Base-by-base conservation (phyloP, 2,113 vertebrate species). In the Otus sunia region DNA sequence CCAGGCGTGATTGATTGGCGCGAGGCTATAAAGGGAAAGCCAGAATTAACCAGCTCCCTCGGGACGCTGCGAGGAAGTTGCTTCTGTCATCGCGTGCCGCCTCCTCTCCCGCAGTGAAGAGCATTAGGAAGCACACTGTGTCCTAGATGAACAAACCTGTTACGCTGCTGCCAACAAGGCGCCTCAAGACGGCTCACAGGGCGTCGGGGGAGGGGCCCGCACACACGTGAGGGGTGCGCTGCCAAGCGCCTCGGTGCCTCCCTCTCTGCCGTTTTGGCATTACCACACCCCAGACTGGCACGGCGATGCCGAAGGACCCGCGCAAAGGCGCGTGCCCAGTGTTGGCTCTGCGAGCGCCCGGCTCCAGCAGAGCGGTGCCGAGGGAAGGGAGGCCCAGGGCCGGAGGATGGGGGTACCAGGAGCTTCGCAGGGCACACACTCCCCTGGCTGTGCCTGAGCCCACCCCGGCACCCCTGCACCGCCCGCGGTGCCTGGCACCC, bases 51-150 rank as follows among this genome's bases (percentile, higher is more conserved):
- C 11, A 13, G 67, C 82, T 95, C 95, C 94, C 96, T 45, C 0
- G 63, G 94, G 96, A 95, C 68, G 92, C 92, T 56, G 78, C 88
- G 27, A 34, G 95, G 92, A 92, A 96, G 95, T 53, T 47, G 92
- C 88, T 86, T 34, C 86, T 91, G 92, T 80, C 94, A 73, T 36
- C 26, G 80, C 37, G 41, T 2, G 15, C 86, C 26, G 16, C 91
- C 92, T 73, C 96, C 88, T 90, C 93, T 72, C 71, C 67, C 30
- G 2, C 66, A 88, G 86, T 69, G 17, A 52, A 23, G 90, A 79
- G 88, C 8, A 37, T 69, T 29, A 29, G 92, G 95, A 88, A 95
- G 86, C 92, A 73, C 86, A 23, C 37, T 7, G 64, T 27, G 91
- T 71, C 89, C 93, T 92, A 22, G 79, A 50, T n/a, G 93, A 91